Conservation (phyloP, 2,113 vertebrate species). For the Coptodon rendalli region DNA sequence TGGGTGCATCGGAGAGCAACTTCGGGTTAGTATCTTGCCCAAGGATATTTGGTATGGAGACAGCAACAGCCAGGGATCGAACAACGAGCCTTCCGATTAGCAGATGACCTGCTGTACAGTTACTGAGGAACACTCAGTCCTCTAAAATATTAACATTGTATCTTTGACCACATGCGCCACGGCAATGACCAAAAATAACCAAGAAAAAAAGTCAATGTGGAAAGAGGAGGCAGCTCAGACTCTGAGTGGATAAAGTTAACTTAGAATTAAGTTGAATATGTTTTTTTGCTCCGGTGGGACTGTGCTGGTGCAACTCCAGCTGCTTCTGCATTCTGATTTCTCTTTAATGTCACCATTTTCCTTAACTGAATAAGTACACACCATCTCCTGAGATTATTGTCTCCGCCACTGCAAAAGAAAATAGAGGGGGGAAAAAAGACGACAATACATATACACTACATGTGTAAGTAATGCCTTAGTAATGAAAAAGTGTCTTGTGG, state of each 20-base stretch:
- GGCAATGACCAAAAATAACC: neutral
- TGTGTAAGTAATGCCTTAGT: neutral
- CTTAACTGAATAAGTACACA: neutral
- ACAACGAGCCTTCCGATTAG: neutral
- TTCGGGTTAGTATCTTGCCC: neutral
- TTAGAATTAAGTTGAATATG: neutral
- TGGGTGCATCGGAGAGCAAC: neutral
- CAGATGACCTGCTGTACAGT: neutral
- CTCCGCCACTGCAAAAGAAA: neutral
- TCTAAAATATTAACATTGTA: neutral
- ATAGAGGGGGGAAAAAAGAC: fast-evolving
- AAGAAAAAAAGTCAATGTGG: neutral
- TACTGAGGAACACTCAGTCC: neutral
- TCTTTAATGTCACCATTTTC: neutral
- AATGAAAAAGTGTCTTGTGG: neutral
- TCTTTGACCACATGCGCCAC: neutral
- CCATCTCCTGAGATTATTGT: neutral
- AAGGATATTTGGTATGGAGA: neutral
- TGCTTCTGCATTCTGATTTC: neutral
- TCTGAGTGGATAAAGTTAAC: neutral
- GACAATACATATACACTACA: neutral
- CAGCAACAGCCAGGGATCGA: neutral
- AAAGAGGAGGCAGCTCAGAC: neutral
- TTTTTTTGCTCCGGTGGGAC: neutral
- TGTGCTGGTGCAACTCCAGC: neutral